Evolutionary conservation across 23 tunicate genomes (phyloP).

Genomic region (Botrylloides violaceus): DNA sequence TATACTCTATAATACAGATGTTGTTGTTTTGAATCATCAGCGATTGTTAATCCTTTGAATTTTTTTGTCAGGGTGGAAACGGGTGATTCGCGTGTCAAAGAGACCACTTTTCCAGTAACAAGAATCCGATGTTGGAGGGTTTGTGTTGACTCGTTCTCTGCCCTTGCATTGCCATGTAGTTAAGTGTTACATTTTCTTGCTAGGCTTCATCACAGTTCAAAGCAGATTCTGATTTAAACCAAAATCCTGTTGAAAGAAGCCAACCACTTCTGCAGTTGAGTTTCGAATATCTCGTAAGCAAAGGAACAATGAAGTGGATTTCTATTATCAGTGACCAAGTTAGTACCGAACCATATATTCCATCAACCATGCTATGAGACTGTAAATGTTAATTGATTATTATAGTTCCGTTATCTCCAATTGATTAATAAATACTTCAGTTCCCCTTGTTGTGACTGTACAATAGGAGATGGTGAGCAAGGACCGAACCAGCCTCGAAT

Average conservation of each 20-base stretch:
- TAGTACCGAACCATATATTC: too few species aligned
- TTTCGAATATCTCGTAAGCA: slow-evolving; percentile 63
- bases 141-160: background rate
- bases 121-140: slow-evolving; percentile 76
- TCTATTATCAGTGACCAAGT: slow-evolving; percentile 52
- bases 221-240: background rate
- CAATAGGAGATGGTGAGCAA: too few species aligned
- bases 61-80: slow-evolving; percentile 11
- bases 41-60: background rate
- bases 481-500: too few species aligned
- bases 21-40: background rate
- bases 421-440: background rate
- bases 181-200: background rate
- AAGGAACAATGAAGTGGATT: slow-evolving; percentile 72
- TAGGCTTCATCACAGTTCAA: slow-evolving; percentile 19
- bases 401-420: background rate
- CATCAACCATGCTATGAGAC: too few species aligned
- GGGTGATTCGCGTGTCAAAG: slow-evolving; percentile 15
- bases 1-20: too few species aligned
- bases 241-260: slow-evolving; percentile 4
- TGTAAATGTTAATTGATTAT: background rate
- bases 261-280: slow-evolving; percentile 34
- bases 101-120: slow-evolving; percentile 47
- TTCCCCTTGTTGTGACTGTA: background rate
- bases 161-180: background rate